Conservation (phyloP, 2,797 vertebrate species). For the Myoxocephalus aenaeus region DNA sequence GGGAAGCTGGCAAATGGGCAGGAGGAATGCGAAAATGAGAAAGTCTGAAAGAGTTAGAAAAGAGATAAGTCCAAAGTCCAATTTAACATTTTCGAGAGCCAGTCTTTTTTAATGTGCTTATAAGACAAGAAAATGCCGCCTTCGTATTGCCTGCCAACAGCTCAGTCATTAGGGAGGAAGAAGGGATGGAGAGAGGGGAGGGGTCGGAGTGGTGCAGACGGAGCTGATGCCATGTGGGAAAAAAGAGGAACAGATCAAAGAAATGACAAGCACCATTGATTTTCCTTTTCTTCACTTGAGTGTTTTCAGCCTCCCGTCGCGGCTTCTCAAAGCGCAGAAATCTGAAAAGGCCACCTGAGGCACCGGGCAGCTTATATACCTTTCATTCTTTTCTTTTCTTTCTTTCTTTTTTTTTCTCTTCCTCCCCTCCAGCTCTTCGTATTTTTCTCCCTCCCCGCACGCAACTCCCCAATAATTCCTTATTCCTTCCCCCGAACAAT, state of each 20-base stretch:
- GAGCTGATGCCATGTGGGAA: constrained; percentile 42
- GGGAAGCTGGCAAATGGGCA: constrained; percentile 8
- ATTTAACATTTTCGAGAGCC: constrained; percentile 43
- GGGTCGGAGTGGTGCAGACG: constrained; percentile 28
- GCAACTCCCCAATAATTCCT: constrained; percentile 36
- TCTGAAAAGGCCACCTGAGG: constrained; percentile 77
- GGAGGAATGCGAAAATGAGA: constrained; percentile 23
- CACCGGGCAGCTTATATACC: constrained; percentile 17
- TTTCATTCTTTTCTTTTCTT: constrained; percentile 31
- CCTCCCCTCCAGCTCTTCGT: background rate
- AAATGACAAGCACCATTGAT: constrained; percentile 63
- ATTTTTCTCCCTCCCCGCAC: background rate
- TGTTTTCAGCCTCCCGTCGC: constrained; percentile 64
- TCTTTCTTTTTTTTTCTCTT: background rate
- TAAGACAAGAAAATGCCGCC: constrained; percentile 58
- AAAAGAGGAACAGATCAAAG: constrained; percentile 44
- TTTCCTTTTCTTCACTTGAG: constrained; percentile 48
- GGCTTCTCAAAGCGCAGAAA: constrained; percentile 68
- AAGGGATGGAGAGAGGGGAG: constrained; percentile 11
- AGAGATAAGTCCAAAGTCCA: constrained; percentile 45
- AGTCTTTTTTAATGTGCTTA: constrained; percentile 52
- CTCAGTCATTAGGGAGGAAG: constrained; percentile 64
- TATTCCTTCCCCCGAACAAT: background rate
- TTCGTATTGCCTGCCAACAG: constrained; percentile 62
- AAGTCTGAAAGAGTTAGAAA: constrained; percentile 25